Conservation (phyloP, 2,113 vertebrate genomes). For the Nothocercus julius region DNA sequence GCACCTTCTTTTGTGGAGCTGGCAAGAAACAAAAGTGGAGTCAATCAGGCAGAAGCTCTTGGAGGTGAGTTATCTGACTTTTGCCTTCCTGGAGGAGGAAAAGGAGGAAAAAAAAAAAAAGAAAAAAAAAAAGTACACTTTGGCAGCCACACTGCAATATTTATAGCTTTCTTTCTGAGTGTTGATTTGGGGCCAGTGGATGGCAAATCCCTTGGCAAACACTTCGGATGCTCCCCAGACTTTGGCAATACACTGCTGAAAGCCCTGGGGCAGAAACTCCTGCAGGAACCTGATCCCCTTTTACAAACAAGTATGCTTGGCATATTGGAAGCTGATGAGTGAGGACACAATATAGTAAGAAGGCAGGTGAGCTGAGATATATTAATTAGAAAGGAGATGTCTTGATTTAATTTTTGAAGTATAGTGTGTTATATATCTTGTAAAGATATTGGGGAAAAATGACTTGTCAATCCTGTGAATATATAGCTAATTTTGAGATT, state of each 20-base stretch:
- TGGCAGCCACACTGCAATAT: neutral
- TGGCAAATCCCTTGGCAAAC: neutral
- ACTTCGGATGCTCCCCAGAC: neutral
- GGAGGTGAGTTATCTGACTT: neutral
- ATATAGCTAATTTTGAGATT: neutral
- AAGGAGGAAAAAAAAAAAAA: too few relatives aligned
- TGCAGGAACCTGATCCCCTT: neutral
- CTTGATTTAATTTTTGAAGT: neutral
- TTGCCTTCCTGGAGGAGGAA: neutral
- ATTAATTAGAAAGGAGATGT: neutral
- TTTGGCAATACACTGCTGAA: accelerated
- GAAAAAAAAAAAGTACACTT: neutral
- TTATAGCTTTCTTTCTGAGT: neutral
- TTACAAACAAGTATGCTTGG: neutral
- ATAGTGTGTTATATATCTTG: neutral
- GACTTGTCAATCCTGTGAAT: neutral
- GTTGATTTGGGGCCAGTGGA: neutral
- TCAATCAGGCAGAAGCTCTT: neutral
- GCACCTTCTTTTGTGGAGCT: neutral
- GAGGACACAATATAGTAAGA: neutral
- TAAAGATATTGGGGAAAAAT: neutral
- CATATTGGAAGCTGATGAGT: accelerated
- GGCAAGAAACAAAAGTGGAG: neutral
- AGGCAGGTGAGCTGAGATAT: neutral
- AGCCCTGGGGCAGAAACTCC: neutral